Percentiles rank a stretch among this genome's conserved stretches.
These are phyloP conservation scores for Emydocephalus ijimae DNA, from an alignment of 2,113 vertebrate species.

Conservation along the genomic window DNA sequence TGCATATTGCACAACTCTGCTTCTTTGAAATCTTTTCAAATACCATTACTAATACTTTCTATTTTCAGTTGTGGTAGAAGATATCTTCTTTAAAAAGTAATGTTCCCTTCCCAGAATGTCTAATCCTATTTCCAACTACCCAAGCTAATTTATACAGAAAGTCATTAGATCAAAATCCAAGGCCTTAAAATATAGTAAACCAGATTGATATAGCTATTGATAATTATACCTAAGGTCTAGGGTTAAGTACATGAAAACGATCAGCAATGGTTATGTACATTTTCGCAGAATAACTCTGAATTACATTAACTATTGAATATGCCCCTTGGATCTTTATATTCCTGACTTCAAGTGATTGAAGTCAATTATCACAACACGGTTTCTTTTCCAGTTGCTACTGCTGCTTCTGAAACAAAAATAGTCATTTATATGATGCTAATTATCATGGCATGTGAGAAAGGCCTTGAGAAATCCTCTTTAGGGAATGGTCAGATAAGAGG, in stretches of 20 bases:
- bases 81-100: conserved; percentile 27
- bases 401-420: conserved; percentile 61
- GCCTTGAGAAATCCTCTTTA: neutral
- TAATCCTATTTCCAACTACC: conserved; percentile 21
- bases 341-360: conserved; percentile 36
- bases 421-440: conserved; percentile 50
- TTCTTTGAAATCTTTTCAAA: conserved; percentile 47
- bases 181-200: conserved; percentile 29
- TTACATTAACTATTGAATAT: conserved; percentile 41
- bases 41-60: conserved; percentile 23
- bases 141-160: conserved; percentile 20
- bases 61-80: neutral
- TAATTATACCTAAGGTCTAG: conserved; percentile 42
- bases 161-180: conserved; percentile 30
- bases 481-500: neutral
- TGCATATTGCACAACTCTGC: conserved; percentile 42
- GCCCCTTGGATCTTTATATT: conserved; percentile 4
- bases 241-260: conserved; percentile 54
- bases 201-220: conserved; percentile 56
- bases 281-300: conserved; percentile 35
- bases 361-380: conserved; percentile 36
- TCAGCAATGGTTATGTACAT: conserved; percentile 56
- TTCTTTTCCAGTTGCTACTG: conserved; percentile 48
- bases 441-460: neutral
- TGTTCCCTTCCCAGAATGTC: conserved; percentile 40